phyloP scores from a whole-genome alignment of 2,888 invertebrate species.

The Acrocera orbiculus region DNA sequence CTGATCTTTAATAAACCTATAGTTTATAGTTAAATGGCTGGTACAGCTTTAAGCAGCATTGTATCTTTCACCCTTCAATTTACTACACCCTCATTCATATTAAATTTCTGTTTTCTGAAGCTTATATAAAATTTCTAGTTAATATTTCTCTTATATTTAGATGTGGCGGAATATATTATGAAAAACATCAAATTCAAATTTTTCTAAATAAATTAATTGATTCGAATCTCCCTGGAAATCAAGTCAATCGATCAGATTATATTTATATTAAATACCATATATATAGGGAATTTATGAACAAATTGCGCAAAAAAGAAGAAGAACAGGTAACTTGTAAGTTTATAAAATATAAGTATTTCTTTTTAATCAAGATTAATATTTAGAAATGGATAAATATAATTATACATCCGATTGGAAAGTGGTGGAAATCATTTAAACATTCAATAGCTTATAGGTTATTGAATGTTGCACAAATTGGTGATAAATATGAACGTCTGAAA shows the following conservation, averaged over 20 bases:
- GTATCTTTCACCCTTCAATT: too few species aligned
- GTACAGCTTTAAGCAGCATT: too few species aligned
- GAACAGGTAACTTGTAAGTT: constrained; percentile 18
- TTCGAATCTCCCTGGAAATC: constrained; percentile 26
- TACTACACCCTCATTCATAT: too few species aligned
- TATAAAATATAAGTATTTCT: not conserved
- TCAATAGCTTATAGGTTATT: constrained; percentile 48
- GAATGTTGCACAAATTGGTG: constrained; percentile 47
- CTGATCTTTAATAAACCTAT: too few species aligned
- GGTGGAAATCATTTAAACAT: constrained; percentile 46
- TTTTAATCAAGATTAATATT: not conserved
- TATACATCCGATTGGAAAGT: constrained; percentile 30
- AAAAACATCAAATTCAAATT: constrained; percentile 22
- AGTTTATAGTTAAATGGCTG: too few species aligned
- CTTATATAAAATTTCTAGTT: too few species aligned
- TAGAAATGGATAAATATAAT: constrained; percentile 30
- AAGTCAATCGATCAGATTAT: constrained; percentile 32
- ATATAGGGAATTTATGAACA: constrained; percentile 29
- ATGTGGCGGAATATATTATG: constrained; percentile 24
- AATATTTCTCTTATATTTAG: constrained; percentile 14
- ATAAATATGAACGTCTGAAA: constrained; percentile 39
- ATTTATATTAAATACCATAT: constrained; percentile 38
- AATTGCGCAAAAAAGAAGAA: constrained; percentile 24
- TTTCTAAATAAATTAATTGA: constrained; percentile 29
- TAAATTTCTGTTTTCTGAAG: too few species aligned